These are phyloP conservation scores for Proisotoma minuta DNA, from an alignment of 2,888 invertebrate species.

Conservation along the genomic window DNA sequence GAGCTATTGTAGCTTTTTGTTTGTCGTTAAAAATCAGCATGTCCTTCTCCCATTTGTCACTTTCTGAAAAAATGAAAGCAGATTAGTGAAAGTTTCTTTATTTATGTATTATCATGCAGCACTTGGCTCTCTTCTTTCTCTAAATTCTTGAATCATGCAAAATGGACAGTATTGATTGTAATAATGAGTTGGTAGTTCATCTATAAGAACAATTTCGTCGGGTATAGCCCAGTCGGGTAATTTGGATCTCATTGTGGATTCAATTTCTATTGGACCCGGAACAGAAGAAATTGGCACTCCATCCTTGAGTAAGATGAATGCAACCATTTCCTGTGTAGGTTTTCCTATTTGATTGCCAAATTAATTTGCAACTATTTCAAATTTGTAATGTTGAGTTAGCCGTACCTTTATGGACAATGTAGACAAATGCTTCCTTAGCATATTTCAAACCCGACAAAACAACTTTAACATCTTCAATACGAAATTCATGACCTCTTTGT, in stretches of 20 bases:
- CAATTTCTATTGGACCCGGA: constrained; percentile 3
- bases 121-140: constrained; percentile 13
- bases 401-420: constrained; percentile 11
- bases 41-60: constrained; percentile 3
- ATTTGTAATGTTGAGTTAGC: too few species aligned
- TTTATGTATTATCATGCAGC: neutral
- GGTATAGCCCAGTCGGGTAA: constrained; percentile 25
- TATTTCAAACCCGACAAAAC: constrained; percentile 5
- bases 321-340: constrained; percentile 18
- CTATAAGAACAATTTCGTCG: constrained; percentile 16
- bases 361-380: too few species aligned
- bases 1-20: neutral
- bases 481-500: constrained; percentile 9
- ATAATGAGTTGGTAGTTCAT: neutral
- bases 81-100: neutral
- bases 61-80: neutral
- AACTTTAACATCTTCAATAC: constrained; percentile 5
- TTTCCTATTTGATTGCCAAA: constrained; percentile 10
- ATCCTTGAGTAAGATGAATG: constrained; percentile 5
- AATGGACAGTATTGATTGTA: neutral
- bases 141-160: constrained; percentile 10
- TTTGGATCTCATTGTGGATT: neutral
- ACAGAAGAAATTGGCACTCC: neutral
- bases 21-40: neutral
- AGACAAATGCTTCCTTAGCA: constrained; percentile 4